These are phyloP conservation scores for Thaumatotibia leucotreta DNA, from an alignment of 1,140 invertebrate species.

Conservation along the genomic window DNA sequence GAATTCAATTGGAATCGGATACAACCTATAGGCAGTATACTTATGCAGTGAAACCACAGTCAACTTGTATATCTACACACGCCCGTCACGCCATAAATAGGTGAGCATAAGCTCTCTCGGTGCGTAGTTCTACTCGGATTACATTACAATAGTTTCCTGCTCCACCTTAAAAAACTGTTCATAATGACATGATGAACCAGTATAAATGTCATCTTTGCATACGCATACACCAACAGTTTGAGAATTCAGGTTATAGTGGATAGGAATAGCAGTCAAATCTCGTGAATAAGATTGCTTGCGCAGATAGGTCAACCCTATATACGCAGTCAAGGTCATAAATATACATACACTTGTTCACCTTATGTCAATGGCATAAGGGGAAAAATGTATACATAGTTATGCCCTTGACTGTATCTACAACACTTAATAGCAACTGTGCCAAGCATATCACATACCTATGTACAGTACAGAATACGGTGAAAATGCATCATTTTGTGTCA, in stretches of 20 bases:
- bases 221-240: not conserved
- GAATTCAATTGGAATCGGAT: not conserved
- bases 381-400: too few relatives aligned
- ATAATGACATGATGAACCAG: not conserved
- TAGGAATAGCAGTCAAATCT: not conserved
- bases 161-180: slow-evolving; percentile 25
- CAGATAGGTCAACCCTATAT: not conserved
- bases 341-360: not conserved
- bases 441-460: too few relatives aligned
- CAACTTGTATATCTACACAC: slow-evolving; percentile 30
- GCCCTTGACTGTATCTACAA: too few relatives aligned
- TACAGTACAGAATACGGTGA: too few relatives aligned
- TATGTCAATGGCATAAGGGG: slow-evolving; percentile 13
- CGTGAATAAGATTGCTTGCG: not conserved
- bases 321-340: not conserved
- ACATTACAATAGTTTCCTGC: slow-evolving; percentile 46
- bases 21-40: not conserved
- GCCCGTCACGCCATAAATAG: not conserved
- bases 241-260: not conserved
- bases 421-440: too few relatives aligned
- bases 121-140: slow-evolving; percentile 25
- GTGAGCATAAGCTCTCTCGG: slow-evolving; percentile 33
- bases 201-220: not conserved
- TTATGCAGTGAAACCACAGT: not conserved
- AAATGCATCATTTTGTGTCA: too few relatives aligned